Base-by-base conservation (phyloP, 2,113 vertebrate genomes). In the Rhea pennata region DNA sequence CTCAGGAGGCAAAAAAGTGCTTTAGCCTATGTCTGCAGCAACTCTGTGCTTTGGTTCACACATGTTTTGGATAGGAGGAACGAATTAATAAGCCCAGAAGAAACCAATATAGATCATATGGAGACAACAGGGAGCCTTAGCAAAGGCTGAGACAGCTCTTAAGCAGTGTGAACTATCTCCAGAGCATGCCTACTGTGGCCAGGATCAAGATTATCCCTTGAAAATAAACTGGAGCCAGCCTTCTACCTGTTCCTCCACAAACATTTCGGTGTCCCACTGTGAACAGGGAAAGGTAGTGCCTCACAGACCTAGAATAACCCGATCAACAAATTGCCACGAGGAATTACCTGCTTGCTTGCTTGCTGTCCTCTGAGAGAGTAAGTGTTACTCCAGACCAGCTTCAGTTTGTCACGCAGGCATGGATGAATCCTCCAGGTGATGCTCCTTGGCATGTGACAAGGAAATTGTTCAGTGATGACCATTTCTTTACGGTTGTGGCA, bases 321-420 rank as follows among this genome's bases (percentile, higher is more conserved):
- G 15, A 13, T 59, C 56, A 87, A 19, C 51, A 90, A 90, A 86
- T 44, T 90, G 16, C 17, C 51, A 74, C 42, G 31, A 92, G 48
- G 48, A 87, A 33, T 95, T 95, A 95, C 81, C 84, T 97, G 87
- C 72, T 78, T 1, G 2, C 72, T 78, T 1, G 2, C 51, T 88
- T 1, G 6, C 39, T 6, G 83, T 87, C 73, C 92, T 86, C 4
- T 9, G 29, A 70, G 75, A 70, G 72, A 21, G 20, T 0, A 42
- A 36, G 24, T 17, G 24, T 36, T 94, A 79, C 48, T 79, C 29
- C 46, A 42, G 70, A 23, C 10, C 20, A 3, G 75, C 23, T 31
- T 66, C 2, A 3, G 33, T 69, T 66, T 0, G 2, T 23, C 1
- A 12, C 5, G 36, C 56, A 61, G 71, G 67, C 26, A 6, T 1